These are phyloP conservation scores for Habrosyne pyritoides DNA, from an alignment of 2,888 invertebrate species.

Conservation along the genomic window DNA sequence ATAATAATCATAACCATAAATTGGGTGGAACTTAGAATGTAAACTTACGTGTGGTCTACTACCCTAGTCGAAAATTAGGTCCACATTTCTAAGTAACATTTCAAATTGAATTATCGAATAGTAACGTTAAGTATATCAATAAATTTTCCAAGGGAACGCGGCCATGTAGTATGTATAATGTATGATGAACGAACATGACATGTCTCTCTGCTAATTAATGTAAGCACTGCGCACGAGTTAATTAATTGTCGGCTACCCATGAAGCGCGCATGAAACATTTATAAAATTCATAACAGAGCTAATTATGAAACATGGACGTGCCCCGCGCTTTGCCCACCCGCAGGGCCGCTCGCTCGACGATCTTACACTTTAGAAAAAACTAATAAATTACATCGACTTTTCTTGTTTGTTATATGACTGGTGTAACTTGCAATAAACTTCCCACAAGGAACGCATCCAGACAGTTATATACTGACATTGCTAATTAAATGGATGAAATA, in stretches of 20 bases:
- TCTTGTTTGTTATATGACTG: conserved; percentile 57
- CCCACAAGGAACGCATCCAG: conserved; percentile 38
- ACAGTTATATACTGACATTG: conserved; percentile 19
- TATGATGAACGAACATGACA: conserved; percentile 69
- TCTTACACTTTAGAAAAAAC: conserved; percentile 56
- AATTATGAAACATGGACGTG: conserved; percentile 74
- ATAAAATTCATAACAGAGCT: conserved; percentile 81
- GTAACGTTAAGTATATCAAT: conserved; percentile 54
- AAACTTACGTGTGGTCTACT: conserved; percentile 59
- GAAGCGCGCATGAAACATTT: conserved; percentile 77
- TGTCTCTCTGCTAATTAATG: conserved; percentile 73
- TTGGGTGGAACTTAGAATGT: conserved; percentile 45
- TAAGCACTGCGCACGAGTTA: conserved; percentile 75
- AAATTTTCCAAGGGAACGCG: conserved; percentile 56
- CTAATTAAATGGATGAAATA: background rate
- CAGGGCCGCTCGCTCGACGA: conserved; percentile 53
- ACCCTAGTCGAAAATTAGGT: conserved; percentile 18
- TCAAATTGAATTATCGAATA: conserved; percentile 53
- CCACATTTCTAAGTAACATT: conserved; percentile 21
- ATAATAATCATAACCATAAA: conserved; percentile 61
- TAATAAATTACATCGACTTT: conserved; percentile 52
- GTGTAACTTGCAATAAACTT: conserved; percentile 39
- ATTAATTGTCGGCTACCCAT: conserved; percentile 77
- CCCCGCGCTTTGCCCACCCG: conserved; percentile 70
- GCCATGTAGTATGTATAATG: conserved; percentile 60